Evolutionary conservation across 1,140 invertebrate genomes (phyloP), one percentile per base, ranked within the genome.

Genomic region (Melanaphis sacchari): DNA sequence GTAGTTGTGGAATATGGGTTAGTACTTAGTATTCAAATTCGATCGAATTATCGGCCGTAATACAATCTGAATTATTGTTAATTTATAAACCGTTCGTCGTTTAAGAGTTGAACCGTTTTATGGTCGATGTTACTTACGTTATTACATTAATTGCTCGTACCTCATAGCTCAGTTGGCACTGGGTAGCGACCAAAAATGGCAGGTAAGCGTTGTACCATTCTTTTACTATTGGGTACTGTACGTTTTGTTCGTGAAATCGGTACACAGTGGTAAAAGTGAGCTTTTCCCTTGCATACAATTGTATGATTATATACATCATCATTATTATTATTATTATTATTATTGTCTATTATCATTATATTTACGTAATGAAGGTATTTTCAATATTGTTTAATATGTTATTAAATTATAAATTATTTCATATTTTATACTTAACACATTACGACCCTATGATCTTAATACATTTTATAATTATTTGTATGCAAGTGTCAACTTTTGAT

Each of bases 231-330:
- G 46, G 91, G 91, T 82, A 93, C 91, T 52, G 76, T 52, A 84
- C 91, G 40, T 85, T 93, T 93, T 93, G 91, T 93, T 93, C 91
- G 91, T 52, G 38, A 93, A 84, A 93, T 36, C 22, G 31, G 40
- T n/a, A 91, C 38, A 36, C 31, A 15, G 15, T 18, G 59, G 59
- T 76, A 76, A 76, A 66, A 76, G 59, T 76, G 59, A 40, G 89
- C 36, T 41, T 40, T 4, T 90, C 52, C 52, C 89, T 59, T 8
- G 11, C 38, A 18, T 36, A n/a, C 59, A 76, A 6, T 18, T 76
- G 5, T 21, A 76, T 36, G 59, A 76, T 76, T 76, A 76, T 76
- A 76, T 76, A n/a, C 59, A 66, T 31, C 54, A 59, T 54, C 52
- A 31, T 59, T 31, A n/a, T 66, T 4, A 49, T 49, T 15, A 49